Conservation (phyloP, 2,797 vertebrate genomes). For the Hydrophis major region DNA sequence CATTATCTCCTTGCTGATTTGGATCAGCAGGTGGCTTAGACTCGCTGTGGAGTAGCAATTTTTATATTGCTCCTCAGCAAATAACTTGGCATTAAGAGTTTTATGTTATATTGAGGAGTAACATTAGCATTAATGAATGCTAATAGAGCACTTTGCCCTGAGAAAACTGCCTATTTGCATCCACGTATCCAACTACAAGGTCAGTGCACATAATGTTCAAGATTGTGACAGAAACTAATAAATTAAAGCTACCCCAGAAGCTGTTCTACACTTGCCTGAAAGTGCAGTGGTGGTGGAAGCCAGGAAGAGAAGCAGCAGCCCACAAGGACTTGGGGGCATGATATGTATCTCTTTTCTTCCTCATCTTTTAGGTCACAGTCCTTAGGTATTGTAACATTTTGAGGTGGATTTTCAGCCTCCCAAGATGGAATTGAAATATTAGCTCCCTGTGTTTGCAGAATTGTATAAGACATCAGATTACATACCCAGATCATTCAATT, state of each 20-base stretch:
- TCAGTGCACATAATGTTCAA: slow-evolving; percentile 19
- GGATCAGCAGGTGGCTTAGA: slow-evolving; percentile 35
- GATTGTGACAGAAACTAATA: slow-evolving; percentile 33
- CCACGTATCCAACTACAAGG: slow-evolving; percentile 28
- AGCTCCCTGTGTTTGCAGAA: slow-evolving; percentile 31
- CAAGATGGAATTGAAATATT: slow-evolving; percentile 34
- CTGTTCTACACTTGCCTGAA: slow-evolving; percentile 5
- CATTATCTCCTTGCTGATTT: slow-evolving; percentile 41
- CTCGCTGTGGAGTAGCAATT: slow-evolving; percentile 36
- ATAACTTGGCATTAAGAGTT: slow-evolving; percentile 43
- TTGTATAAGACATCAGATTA: slow-evolving; percentile 10
- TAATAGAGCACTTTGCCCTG: slow-evolving; percentile 41
- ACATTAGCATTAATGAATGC: slow-evolving; percentile 42
- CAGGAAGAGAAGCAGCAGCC: slow-evolving; percentile 19
- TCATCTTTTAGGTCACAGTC: slow-evolving; percentile 24
- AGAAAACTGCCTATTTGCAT: slow-evolving; percentile 41
- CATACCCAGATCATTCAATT: slow-evolving; percentile 34
- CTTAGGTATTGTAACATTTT: slow-evolving; percentile 34
- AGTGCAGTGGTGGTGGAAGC: slow-evolving; percentile 6
- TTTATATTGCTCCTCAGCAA: slow-evolving; percentile 40
- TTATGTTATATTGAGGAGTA: slow-evolving; percentile 26
- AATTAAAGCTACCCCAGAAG: slow-evolving; percentile 24
- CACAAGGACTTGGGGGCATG: not conserved
- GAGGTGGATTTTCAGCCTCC: slow-evolving; percentile 22
- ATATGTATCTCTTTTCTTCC: slow-evolving; percentile 12